phyloP scores from a whole-genome alignment of 30 jellyfish, hydroid and myxozoan species.

The Cassiopea andromeda region DNA sequence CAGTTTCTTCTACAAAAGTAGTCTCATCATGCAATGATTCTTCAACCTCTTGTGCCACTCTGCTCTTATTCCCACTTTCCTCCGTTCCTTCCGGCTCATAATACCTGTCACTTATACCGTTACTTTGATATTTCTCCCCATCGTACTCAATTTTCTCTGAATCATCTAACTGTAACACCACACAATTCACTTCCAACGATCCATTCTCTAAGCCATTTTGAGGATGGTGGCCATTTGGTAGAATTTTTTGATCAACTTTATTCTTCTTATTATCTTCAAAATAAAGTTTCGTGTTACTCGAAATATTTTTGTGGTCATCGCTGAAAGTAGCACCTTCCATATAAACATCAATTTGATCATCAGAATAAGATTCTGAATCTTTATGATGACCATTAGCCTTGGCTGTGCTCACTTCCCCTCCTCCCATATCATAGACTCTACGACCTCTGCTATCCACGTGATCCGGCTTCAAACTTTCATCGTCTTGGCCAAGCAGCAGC shows the following conservation, averaged over 20 bases:
- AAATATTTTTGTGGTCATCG: not conserved
- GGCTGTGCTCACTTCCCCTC: not conserved
- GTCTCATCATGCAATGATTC: not conserved
- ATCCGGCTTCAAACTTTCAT: not conserved
- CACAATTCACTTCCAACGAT: not conserved
- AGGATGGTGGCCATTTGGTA: not conserved
- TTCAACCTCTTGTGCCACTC: not conserved
- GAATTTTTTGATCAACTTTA: not conserved
- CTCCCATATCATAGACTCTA: not conserved
- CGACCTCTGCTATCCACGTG: constrained; percentile 25
- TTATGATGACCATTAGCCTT: not conserved
- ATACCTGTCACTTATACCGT: not conserved
- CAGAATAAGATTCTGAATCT: not conserved
- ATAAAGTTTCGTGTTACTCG: not conserved
- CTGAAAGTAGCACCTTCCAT: not conserved
- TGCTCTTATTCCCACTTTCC: not conserved
- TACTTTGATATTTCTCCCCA: not conserved
- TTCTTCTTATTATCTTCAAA: not conserved
- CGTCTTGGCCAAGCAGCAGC: constrained; percentile 9
- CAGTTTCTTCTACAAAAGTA: not conserved
- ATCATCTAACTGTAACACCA: not conserved
- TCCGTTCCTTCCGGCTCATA: not conserved
- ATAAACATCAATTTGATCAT: not conserved
- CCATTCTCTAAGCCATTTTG: not conserved
- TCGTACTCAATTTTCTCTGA: not conserved